Conservation (phyloP, 2,888 invertebrate species). For the Hemithea aestivaria region DNA sequence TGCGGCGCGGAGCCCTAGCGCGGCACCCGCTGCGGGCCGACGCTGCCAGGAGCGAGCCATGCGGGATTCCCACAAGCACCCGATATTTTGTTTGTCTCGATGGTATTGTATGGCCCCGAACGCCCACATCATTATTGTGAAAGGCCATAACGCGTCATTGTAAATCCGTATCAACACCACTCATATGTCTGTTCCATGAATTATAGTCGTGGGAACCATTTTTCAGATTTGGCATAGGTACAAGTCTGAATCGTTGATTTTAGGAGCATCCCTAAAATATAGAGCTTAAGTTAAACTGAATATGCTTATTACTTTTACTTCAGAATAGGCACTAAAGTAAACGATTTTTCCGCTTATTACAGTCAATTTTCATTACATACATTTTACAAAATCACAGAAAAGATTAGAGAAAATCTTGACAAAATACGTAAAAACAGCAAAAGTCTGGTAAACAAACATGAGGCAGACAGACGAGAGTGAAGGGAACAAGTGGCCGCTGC, state of each 20-base stretch:
- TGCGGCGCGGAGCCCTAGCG: slow-evolving; percentile 22
- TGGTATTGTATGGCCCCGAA: slow-evolving; percentile 60
- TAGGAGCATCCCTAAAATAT: too few species aligned
- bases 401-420: too few species aligned
- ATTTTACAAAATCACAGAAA: slow-evolving; percentile 4
- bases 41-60: slow-evolving; percentile 49
- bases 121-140: slow-evolving; percentile 76
- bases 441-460: background rate
- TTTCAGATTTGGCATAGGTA: slow-evolving; percentile 6
- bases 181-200: slow-evolving; percentile 66
- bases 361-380: too few species aligned
- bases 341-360: too few species aligned
- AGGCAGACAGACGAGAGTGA: slow-evolving; percentile 1
- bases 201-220: slow-evolving; percentile 71
- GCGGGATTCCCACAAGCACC: slow-evolving; percentile 74
- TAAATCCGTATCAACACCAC: slow-evolving; percentile 72
- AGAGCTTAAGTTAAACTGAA: too few species aligned
- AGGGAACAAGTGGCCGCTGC: slow-evolving; percentile 24
- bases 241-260: too few species aligned
- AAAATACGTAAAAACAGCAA: background rate
- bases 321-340: too few species aligned
- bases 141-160: slow-evolving; percentile 68
- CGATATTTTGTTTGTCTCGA: slow-evolving; percentile 63
- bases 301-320: too few species aligned
- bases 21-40: slow-evolving; percentile 30